phyloP scores from a whole-genome alignment of 2,797 vertebrate genomes.

The Peromyscus nudipes region DNA sequence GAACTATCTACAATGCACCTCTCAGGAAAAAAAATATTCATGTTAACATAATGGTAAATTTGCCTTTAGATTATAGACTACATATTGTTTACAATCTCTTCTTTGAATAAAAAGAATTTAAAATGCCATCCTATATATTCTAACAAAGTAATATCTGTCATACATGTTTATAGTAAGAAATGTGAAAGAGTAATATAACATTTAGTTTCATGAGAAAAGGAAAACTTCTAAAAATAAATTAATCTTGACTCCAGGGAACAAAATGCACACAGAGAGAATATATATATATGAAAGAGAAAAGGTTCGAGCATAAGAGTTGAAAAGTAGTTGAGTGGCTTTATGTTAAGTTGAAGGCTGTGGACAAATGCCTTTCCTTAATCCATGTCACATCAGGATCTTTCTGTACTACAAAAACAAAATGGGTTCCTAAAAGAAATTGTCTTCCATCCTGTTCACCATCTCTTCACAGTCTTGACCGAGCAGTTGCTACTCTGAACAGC shows the following conservation, averaged over 20 bases:
- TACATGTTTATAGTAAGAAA: constrained; percentile 10
- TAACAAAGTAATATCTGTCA: constrained; percentile 34
- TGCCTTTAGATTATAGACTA: neutral
- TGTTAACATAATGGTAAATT: constrained; percentile 35
- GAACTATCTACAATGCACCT: neutral
- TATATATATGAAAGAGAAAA: neutral
- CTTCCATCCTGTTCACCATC: neutral
- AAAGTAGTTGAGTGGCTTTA: neutral
- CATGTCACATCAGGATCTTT: neutral
- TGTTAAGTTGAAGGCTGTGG: neutral
- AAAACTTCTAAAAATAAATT: constrained; percentile 27
- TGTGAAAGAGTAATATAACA: neutral
- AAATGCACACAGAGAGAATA: neutral
- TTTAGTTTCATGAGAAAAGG: constrained; percentile 43
- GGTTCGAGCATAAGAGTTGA: neutral
- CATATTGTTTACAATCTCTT: neutral
- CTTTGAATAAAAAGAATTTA: constrained; percentile 47
- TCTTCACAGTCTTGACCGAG: neutral
- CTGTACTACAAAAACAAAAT: neutral
- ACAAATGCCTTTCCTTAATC: neutral
- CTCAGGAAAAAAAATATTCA: constrained; percentile 18
- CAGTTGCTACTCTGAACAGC: neutral
- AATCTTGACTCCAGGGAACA: neutral
- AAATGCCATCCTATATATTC: neutral
- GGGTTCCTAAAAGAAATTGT: neutral